Evolutionary conservation across 1,140 invertebrate species (phyloP), one percentile per base, ranked within the genome.

Genomic region (Pseudomyrmex concolor): DNA sequence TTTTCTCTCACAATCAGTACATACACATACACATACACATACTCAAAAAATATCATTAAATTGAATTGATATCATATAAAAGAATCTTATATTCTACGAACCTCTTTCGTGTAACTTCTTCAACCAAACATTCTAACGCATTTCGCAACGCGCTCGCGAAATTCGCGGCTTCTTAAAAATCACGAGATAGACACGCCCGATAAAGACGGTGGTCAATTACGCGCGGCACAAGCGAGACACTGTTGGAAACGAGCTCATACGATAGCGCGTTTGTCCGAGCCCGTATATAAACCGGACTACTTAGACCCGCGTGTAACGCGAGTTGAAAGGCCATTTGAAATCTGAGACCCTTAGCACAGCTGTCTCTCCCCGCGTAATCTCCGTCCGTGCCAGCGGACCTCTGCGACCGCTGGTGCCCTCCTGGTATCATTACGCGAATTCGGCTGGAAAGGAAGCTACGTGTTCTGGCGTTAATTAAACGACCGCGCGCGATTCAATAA

Each of bases 271-370:
- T 89, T 82, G 82, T 66, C 72, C 71, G 64, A 84, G 84, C 76
- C 83, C 34, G 85, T 89, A 88, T 34, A 34, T 83, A 86, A 83
- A 89, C 72, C 66, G 43, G 62, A 70, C 83, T 67, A 72, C 82
- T 84, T 63, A 77, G 80, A 84, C 84, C 87, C 67, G 73, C 77
- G 81, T 90, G 91, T 92, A 92, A 92, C 80, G 86, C 86, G 89
- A 92, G 91, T 90, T 92, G 91, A 90, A 92, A 92, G 91, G 91
- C 90, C 91, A 91, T 85, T 85, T 87, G 91, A 91, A 92, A 92
- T 90, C 84, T 67, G 91, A 92, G 88, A 91, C 70, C 71, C 76
- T 85, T 76, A 77, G 63, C 87, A 80, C 88, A 86, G 90, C 85
- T 91, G 89, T 90, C 86, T 82, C 84, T 81, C 84, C 34, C 5